phyloP scores from a whole-genome alignment of 1,140 invertebrate species.

The Macrobrachium nipponense region DNA sequence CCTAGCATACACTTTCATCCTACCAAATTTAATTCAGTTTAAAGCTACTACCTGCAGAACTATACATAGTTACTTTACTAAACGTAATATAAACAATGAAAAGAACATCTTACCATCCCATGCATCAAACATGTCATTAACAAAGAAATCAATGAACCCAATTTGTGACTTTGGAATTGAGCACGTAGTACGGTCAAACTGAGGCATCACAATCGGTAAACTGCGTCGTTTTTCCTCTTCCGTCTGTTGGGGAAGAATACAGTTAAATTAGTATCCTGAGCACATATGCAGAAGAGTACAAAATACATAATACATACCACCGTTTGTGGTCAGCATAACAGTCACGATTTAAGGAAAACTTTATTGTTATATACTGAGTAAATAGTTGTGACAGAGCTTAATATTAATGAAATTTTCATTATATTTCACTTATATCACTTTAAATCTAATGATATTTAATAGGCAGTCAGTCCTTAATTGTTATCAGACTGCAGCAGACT shows the following conservation, averaged over 20 bases:
- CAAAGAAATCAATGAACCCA: constrained; percentile 96
- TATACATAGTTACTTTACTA: neutral
- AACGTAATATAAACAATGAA: neutral
- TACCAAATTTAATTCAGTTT: neutral
- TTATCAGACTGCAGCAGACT: too few relatives aligned
- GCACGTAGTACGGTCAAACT: constrained; percentile 92
- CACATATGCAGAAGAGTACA: too few relatives aligned
- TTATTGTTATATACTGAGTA: too few relatives aligned
- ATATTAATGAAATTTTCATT: too few relatives aligned
- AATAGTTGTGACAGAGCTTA: too few relatives aligned
- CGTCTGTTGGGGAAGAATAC: constrained; percentile 74
- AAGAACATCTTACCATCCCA: constrained; percentile 84
- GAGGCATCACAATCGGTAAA: constrained; percentile 94
- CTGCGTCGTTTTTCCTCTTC: constrained; percentile 89
- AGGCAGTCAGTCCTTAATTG: too few relatives aligned
- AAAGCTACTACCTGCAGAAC: neutral
- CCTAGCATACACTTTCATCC: neutral
- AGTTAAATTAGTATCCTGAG: too few relatives aligned
- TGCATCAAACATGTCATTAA: constrained; percentile 96
- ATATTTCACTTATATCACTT: too few relatives aligned
- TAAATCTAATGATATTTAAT: too few relatives aligned
- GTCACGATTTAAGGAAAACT: too few relatives aligned
- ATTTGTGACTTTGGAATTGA: constrained; percentile 97
- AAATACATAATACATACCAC: too few relatives aligned
- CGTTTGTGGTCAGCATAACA: too few relatives aligned